Evolutionary conservation across 2,888 invertebrate species (phyloP).

Genomic region (Punctoribates punctum): DNA sequence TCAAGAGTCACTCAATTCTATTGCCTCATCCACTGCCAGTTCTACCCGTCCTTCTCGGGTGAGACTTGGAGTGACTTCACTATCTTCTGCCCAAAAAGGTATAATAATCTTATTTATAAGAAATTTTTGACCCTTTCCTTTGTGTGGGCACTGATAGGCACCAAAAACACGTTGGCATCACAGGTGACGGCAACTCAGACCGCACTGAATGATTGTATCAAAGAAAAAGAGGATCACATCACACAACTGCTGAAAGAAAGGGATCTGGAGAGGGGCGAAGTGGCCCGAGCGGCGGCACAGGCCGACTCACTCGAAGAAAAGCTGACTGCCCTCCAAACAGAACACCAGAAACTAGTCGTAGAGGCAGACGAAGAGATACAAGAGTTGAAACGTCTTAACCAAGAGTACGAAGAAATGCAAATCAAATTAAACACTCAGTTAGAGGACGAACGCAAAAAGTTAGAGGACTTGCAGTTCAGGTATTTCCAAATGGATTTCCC

Average conservation of each 20-base stretch:
- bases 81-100: conserved; percentile 44
- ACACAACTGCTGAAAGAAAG: conserved; percentile 85
- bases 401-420: conserved; percentile 53
- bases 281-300: conserved; percentile 75
- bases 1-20: conserved; percentile 43
- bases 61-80: conserved; percentile 46
- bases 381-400: conserved; percentile 53
- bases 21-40: conserved; percentile 41
- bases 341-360: conserved; percentile 37
- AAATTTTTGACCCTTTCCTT: not conserved
- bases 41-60: conserved; percentile 43
- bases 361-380: conserved; percentile 42
- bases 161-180: not conserved
- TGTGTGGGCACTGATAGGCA: not conserved
- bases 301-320: conserved; percentile 62
- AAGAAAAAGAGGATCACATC: conserved; percentile 90
- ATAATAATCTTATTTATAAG: not conserved
- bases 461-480: conserved; percentile 73
- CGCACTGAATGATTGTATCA: conserved; percentile 66
- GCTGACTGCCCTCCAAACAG: conserved; percentile 35
- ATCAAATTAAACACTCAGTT: conserved; percentile 53
- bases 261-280: conserved; percentile 82
- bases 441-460: conserved; percentile 52
- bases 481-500: not conserved
- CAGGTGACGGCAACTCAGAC: conserved; percentile 9